Conservation (phyloP, 1,140 invertebrate species). For the Littorina saxatilis region DNA sequence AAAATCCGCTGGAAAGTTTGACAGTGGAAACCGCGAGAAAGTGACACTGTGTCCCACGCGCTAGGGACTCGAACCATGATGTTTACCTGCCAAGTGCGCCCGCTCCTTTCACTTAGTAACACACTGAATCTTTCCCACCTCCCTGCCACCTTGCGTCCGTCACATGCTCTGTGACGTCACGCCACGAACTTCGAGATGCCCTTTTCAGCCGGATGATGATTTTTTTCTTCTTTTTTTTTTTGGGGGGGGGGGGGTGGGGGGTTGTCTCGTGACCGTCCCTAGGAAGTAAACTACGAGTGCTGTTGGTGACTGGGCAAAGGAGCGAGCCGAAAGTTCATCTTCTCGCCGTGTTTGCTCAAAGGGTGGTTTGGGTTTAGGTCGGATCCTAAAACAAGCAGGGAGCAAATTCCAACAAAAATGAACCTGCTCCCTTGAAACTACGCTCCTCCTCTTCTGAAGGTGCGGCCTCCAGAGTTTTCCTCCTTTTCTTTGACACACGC, state of each 20-base stretch:
- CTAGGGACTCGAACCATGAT: neutral
- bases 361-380: constrained; percentile 12
- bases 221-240: constrained; percentile 8
- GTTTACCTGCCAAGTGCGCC: neutral
- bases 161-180: constrained; percentile 25
- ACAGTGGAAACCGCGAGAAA: neutral
- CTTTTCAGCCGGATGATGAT: no score
- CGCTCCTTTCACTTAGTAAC: neutral
- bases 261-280: neutral
- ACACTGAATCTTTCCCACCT: constrained; percentile 5
- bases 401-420: constrained; percentile 36
- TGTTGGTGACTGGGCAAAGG: neutral
- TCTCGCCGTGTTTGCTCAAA: constrained; percentile 13
- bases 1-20: no score
- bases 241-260: neutral
- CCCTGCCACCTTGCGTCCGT: neutral
- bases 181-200: no score
- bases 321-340: neutral
- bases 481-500: no score
- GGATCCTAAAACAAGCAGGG: constrained; percentile 32
- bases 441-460: neutral
- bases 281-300: no score
- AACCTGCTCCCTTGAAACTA: neutral
- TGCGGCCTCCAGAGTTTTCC: neutral
- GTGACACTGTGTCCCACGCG: neutral